Evolutionary conservation across 2,113 vertebrate species (phyloP).

Genomic region (Microtus oregoni): DNA sequence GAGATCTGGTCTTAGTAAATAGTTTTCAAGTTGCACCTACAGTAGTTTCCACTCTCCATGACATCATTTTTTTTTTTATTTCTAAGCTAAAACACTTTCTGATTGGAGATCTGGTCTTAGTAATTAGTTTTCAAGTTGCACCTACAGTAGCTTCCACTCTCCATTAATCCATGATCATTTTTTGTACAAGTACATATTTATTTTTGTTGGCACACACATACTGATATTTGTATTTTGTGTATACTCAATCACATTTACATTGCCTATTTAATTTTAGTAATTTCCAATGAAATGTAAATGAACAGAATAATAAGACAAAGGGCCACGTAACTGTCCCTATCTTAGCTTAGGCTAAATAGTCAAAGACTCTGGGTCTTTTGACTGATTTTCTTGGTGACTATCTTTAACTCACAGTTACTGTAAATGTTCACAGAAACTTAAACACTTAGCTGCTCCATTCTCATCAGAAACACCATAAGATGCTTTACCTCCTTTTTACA

Average conservation of each 20-base stretch:
- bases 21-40: background rate
- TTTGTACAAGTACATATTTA: background rate
- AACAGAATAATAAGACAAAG: background rate
- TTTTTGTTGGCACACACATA: background rate
- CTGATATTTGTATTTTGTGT: background rate
- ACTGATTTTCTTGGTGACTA: background rate
- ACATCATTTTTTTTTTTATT: too few species aligned
- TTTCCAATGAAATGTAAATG: conserved; percentile 37
- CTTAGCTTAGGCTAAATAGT: background rate
- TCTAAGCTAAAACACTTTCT: background rate
- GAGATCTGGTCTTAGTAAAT: background rate
- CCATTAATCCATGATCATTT: background rate
- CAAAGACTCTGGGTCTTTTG: conserved; percentile 33
- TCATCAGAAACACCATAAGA: background rate
- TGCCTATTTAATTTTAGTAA: background rate
- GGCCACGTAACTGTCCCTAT: background rate
- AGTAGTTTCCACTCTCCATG: background rate
- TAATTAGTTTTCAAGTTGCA: background rate
- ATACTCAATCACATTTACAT: background rate
- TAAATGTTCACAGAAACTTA: background rate
- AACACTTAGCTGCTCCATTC: background rate
- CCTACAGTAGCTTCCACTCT: background rate
- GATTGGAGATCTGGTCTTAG: background rate
- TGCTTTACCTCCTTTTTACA: background rate
- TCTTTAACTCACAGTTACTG: background rate